Base-by-base conservation (phyloP, 2,888 invertebrate genomes). In the Esperia sulphurella region DNA sequence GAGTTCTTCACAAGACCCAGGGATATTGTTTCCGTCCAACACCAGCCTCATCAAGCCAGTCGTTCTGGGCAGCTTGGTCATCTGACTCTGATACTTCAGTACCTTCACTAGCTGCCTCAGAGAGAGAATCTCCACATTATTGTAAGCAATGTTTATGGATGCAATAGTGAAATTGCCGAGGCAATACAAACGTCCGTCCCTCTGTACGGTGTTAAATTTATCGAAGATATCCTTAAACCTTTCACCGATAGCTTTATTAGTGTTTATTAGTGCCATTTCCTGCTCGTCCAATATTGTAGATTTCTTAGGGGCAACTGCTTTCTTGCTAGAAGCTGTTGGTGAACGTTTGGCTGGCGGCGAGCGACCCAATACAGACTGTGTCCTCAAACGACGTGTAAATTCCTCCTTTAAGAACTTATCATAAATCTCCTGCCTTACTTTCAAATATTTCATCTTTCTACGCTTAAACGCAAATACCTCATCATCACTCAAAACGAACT, bases 111-210 rank as follows among this genome's bases (percentile, higher is more conserved):
- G 50, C 21, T 54, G 71, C 31, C 48, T 45, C 1, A 81, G 30
- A 8, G 71, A 62, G 2, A 43, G n/a, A 30, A 55, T 65, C 4
- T 55, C 51, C 41, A 83, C 51, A 37, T 68, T 48, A 47, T 83
- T 83, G 44, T 71, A 80, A 0, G 75, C 70, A 8, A 83, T 42
- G 58, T 83, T 82, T 13, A 83, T 51, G 14, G 67, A 82, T 49
- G 71, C 70, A 6, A 83, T 54, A 28, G 47, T 51, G 1, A 75
- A 55, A 54, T 83, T 83, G 8, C 83, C 81, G 21, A 53, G 58
- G 13, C 58, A 64, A 51, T 64, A 68, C 21, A 40, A 14, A 21
- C 49, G 13, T 12, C 53, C 59, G 13, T 70, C 51, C 50, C 51
- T 63, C 13, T 39, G 41, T 6, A 57, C 41, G 1, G 66, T 33